Evolutionary conservation across 23 tunicate genomes (phyloP).

Genomic region (Halocynthia aurantium): DNA sequence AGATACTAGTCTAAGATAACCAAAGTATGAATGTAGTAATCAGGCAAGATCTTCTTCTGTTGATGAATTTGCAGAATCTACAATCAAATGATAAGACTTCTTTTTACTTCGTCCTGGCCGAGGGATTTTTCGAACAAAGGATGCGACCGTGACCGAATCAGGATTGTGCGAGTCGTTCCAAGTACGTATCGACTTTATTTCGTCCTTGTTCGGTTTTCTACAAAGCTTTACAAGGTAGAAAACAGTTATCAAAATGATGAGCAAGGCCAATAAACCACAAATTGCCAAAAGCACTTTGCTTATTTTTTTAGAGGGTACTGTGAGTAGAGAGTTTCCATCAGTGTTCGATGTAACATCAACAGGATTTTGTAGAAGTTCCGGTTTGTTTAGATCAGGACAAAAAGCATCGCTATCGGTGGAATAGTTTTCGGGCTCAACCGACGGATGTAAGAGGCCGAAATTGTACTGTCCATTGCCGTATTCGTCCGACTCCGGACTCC

Average conservation of each 20-base stretch:
- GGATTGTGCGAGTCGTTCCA: conserved; percentile 1
- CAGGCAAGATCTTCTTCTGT: no score
- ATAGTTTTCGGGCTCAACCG: not conserved
- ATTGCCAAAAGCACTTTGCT: not conserved
- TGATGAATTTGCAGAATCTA: no score
- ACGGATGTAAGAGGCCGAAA: conserved; percentile 10
- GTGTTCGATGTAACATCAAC: not conserved
- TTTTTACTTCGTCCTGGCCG: no score
- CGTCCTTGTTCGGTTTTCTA: not conserved
- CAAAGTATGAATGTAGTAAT: no score
- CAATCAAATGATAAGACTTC: no score
- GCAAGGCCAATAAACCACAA: not conserved
- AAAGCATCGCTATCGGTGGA: not conserved
- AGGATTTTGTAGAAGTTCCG: not conserved
- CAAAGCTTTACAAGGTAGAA: not conserved
- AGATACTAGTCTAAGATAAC: no score
- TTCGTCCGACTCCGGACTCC: conserved; percentile 35
- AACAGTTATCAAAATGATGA: not conserved
- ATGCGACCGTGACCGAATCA: not conserved
- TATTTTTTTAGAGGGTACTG: not conserved
- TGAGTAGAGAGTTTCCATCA: not conserved
- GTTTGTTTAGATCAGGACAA: not conserved
- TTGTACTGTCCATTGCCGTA: conserved; percentile 31
- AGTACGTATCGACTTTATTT: not conserved
- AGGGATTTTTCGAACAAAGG: conserved; percentile 2